phyloP scores from a whole-genome alignment of 2,797 vertebrate species.

The Myotis planiceps region DNA sequence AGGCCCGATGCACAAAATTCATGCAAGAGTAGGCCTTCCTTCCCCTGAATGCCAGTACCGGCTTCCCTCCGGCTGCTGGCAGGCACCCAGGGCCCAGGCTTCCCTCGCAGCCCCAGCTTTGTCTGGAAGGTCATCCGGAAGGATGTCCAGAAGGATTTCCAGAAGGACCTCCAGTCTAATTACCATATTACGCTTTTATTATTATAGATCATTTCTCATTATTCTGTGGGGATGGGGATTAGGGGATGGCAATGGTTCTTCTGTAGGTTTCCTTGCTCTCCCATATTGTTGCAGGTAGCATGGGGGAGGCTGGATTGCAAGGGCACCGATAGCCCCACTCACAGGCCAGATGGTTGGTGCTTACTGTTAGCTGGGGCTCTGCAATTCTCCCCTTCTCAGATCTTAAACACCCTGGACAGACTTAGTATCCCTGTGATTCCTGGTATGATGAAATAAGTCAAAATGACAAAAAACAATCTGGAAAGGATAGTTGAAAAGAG shows the following conservation, averaged over 20 bases:
- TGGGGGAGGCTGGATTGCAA: background rate
- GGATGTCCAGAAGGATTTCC: too few species aligned
- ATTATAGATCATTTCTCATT: background rate
- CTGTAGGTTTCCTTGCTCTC: background rate
- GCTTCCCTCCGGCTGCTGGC: too few species aligned
- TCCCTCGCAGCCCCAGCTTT: too few species aligned
- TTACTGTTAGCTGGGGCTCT: background rate
- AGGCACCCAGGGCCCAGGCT: too few species aligned
- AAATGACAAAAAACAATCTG: slow-evolving; percentile 7
- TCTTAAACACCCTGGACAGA: background rate
- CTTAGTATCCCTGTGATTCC: background rate
- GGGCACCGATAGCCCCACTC: background rate
- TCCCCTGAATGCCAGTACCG: too few species aligned
- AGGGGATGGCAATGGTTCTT: background rate
- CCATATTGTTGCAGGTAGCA: background rate
- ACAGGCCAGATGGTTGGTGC: background rate
- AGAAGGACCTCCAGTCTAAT: too few species aligned
- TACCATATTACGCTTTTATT: too few species aligned
- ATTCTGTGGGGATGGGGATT: background rate
- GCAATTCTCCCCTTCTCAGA: background rate
- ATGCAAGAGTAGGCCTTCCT: too few species aligned
- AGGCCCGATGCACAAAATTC: too few species aligned
- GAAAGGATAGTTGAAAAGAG: background rate
- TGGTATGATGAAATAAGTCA: background rate
- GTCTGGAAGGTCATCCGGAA: too few species aligned